Evolutionary conservation across 2,113 vertebrate genomes (phyloP).

Genomic region (Garra rufa): DNA sequence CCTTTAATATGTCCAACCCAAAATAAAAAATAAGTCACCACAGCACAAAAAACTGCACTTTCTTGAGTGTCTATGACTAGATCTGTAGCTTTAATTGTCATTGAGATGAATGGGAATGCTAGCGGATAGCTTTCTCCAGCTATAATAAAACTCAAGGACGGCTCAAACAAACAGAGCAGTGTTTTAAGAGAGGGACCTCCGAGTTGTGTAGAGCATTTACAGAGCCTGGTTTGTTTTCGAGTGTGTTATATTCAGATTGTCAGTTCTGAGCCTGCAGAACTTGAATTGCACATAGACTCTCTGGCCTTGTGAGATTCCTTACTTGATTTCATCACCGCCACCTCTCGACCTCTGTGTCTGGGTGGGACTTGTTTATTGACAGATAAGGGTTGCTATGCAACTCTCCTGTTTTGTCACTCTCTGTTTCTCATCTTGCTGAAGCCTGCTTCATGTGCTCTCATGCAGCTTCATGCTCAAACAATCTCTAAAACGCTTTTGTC

Average conservation of each 20-base stretch:
- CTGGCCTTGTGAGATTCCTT: conserved; percentile 26
- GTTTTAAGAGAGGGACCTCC: background rate
- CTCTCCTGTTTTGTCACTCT: conserved; percentile 25
- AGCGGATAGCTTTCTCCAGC: background rate
- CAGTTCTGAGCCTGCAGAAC: conserved; percentile 16
- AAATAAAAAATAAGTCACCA: background rate
- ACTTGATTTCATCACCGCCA: background rate
- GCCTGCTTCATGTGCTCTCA: conserved; percentile 1
- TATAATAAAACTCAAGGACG: background rate
- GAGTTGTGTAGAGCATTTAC: background rate
- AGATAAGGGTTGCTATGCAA: conserved; percentile 57
- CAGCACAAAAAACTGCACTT: background rate
- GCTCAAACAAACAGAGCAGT: background rate
- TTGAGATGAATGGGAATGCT: background rate
- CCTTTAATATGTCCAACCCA: background rate
- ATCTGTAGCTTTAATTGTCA: background rate
- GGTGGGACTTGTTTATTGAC: conserved; percentile 54
- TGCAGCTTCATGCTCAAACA: background rate
- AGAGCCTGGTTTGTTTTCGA: background rate
- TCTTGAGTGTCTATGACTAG: too few relatives aligned
- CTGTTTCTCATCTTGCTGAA: background rate
- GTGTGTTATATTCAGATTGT: background rate
- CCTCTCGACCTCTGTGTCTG: background rate
- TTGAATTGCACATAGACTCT: conserved; percentile 9
- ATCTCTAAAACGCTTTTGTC: background rate